These are phyloP conservation scores for Zaprionus taronus DNA, from an alignment of 1,140 invertebrate species.

Conservation along the genomic window DNA sequence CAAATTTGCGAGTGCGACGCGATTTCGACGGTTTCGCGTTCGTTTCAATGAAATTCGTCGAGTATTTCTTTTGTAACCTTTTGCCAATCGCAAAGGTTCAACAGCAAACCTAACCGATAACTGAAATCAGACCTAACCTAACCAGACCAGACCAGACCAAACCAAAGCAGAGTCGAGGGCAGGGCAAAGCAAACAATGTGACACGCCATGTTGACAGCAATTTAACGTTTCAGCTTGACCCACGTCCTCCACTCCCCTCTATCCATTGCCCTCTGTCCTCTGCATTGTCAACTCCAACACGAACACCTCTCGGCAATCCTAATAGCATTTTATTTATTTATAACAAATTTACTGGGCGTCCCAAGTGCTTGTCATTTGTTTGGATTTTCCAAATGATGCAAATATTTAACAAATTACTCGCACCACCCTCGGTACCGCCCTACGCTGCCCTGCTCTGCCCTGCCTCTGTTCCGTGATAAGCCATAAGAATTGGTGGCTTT, in stretches of 20 bases:
- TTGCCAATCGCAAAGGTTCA: slow-evolving; percentile 28
- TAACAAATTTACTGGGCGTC: slow-evolving; percentile 28
- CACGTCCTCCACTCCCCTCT: background rate
- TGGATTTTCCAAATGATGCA: slow-evolving; percentile 42
- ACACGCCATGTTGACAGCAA: slow-evolving; percentile 39
- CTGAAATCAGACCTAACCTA: background rate
- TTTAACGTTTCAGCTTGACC: slow-evolving; percentile 24
- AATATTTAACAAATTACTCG: slow-evolving; percentile 59
- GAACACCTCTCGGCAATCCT: slow-evolving; percentile 24
- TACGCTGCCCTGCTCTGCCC: background rate
- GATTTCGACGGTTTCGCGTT: slow-evolving; percentile 14
- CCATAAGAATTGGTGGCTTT: slow-evolving; percentile 18
- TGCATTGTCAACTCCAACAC: slow-evolving; percentile 22
- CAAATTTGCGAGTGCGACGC: slow-evolving; percentile 41
- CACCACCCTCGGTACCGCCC: background rate
- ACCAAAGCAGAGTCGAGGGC: background rate
- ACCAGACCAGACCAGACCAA: background rate
- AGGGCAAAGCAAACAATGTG: slow-evolving; percentile 6
- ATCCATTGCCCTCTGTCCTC: background rate
- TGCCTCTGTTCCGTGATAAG: background rate
- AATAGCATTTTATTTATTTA: slow-evolving; percentile 71
- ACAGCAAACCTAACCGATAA: background rate
- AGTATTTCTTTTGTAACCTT: slow-evolving; percentile 33
- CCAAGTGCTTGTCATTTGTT: slow-evolving; percentile 39
- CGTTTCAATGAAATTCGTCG: slow-evolving; percentile 25